Base-by-base conservation (phyloP, 2,888 invertebrate genomes). In the Drosophila meridionalis region DNA sequence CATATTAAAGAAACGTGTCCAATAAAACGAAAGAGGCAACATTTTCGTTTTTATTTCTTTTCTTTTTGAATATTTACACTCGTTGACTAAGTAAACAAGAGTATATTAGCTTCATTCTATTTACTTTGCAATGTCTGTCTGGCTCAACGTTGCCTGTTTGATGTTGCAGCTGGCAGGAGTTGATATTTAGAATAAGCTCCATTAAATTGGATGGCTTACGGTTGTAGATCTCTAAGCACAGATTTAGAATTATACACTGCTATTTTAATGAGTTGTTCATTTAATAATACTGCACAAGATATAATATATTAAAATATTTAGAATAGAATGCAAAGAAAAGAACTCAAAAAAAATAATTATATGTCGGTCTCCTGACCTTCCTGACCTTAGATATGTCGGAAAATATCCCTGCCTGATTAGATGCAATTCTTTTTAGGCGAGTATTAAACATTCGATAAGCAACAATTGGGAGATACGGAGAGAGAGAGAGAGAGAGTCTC, bases 1-100 rank as follows among this genome's bases (percentile, higher is more conserved):
- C 77, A 76, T 84, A 87, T 89, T 89, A 78, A 88, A 80, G 76
- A 62, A 80, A 73, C 53, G 59, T 68, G 65, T 65, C 60, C 26
- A 43, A 56, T 55, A 67, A 62, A 12, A 59, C 8, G 7, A 52
- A n/a, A 38, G n/a, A 38, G 56, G 30, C 40, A 56, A 45, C 14
- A 20, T 69, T 74, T 64, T 65, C 76, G 60, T 0, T 34, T 52
- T 81, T 70, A 66, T 71, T 78, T 68, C 73, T 43, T 66, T 72
- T 6, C 69, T 58, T 64, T 36, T 73, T 52, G n/a, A 52, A 52
- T 52, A 52, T 34, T 52, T 34, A 50, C 20, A 20, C 50, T 34
- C 32, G 50, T 34, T 28, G 7, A 20, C 20, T 11, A 12, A 12
- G 12, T 12, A 26, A 34, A 20, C 12, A 26, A 26, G 52, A 26